Base-by-base conservation (phyloP, 2,797 vertebrate species). In the Anisognathus igniventris region DNA sequence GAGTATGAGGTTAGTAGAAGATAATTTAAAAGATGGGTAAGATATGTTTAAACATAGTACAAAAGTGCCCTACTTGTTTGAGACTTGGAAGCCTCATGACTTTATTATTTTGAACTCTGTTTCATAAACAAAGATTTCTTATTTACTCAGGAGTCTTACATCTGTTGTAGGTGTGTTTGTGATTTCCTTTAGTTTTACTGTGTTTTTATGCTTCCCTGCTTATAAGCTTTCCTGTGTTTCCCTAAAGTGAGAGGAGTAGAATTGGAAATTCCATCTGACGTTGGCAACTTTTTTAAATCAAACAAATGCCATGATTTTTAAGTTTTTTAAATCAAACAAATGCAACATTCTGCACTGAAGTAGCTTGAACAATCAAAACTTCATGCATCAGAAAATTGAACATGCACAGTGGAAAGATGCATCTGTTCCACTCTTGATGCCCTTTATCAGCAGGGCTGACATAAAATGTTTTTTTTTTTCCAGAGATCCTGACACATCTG, bases 101-200 rank as follows among this genome's bases (percentile, higher is more conserved):
- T 91, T 78, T 74, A 12, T 79, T 68, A 60, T 58, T 88, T 94
- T 89, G 65, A 61, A 44, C 28, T 77, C 24, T 67, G 6, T 71
- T 91, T 58, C 23, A 8, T 31, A 86, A 87, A 40, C 20, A 54
- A 64, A 27, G 12, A 48, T 70, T 82, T 74, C 24, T 39, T 31
- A 47, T 40, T 86, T 85, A 73, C 39, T 90, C 19, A 12, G 35
- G 47, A 79, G 50, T 86, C 53, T 81, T 79, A 64, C 12, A 31
- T 96, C 56, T 92, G 21, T 86, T 92, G 78, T 57, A 88, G 51
- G 31, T 74, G 39, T 67, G 15, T 86, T 92, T 93, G 20, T 95
- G 44, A 78, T 61, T 93, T 92, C 62, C 44, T 80, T 73, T 71
- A 82, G 58, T 73, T 82, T 30, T 79, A 44, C 21, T 77, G 37